Conservation (phyloP, 2,888 invertebrate species). For the Herminia tarsipennalis region DNA sequence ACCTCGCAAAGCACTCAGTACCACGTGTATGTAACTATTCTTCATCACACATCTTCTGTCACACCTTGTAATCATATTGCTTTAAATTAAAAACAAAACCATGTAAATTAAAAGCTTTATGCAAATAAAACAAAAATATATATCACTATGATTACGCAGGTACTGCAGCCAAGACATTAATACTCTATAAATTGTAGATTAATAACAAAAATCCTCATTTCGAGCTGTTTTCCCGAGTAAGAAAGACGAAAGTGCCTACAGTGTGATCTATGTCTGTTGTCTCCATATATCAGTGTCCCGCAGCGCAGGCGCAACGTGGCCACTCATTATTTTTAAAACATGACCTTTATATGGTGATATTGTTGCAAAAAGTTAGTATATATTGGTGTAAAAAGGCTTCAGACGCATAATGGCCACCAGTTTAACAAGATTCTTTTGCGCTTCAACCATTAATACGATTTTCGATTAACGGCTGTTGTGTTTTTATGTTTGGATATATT, state of each 20-base stretch:
- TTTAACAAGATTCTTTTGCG: conserved; percentile 34
- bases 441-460: conserved; percentile 33
- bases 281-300: conserved; percentile 60
- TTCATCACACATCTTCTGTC: too few relatives aligned
- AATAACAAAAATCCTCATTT: conserved; percentile 42
- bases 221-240: conserved; percentile 43
- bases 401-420: conserved; percentile 51
- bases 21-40: too few relatives aligned
- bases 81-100: too few relatives aligned
- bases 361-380: conserved; percentile 63
- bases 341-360: conserved; percentile 64
- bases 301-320: conserved; percentile 52
- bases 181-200: conserved; percentile 42
- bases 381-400: conserved; percentile 39
- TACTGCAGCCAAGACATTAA: conserved; percentile 1
- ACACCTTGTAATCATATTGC: too few relatives aligned
- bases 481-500: conserved; percentile 33
- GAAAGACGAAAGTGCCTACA: conserved; percentile 52
- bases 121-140: too few relatives aligned
- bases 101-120: too few relatives aligned
- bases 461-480: conserved; percentile 37
- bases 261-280: conserved; percentile 64
- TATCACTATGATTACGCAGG: neutral
- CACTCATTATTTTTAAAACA: conserved; percentile 71
- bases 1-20: too few relatives aligned